A percentile compares a stretch with the other conserved stretches of the same genome.
Evolutionary conservation across 2,888 invertebrate genomes (phyloP).

Genomic region (Galerucella calmariensis): DNA sequence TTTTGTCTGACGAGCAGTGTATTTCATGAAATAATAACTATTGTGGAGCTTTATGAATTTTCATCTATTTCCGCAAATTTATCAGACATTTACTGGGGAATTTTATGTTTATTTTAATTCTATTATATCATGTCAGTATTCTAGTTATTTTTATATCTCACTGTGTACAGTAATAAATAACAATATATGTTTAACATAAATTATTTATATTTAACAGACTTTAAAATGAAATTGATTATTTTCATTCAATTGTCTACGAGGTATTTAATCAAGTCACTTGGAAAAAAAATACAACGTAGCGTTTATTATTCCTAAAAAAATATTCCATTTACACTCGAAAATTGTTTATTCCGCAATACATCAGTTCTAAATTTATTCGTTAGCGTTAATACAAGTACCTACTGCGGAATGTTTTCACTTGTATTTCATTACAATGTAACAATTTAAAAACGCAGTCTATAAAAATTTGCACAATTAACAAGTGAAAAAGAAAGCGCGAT

Average conservation of each 20-base stretch:
- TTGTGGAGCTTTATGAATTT: no score
- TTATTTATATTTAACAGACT: neutral
- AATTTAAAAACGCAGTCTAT: conserved; percentile 24
- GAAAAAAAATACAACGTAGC: neutral
- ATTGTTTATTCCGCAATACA: neutral
- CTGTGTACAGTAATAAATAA: neutral
- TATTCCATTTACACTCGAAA: neutral
- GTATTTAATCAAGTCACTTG: neutral
- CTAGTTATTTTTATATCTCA: neutral
- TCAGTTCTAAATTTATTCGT: neutral
- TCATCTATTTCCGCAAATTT: no score
- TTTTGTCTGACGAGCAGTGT: no score
- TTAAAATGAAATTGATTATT: neutral
- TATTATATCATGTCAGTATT: neutral
- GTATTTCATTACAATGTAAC: conserved; percentile 16
- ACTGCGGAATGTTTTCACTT: conserved; percentile 19
- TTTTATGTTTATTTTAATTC: no score
- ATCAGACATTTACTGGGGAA: no score
- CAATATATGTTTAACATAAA: neutral
- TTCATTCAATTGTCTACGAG: neutral
- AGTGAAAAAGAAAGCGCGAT: conserved; percentile 48
- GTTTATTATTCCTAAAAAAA: neutral
- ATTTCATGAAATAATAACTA: no score
- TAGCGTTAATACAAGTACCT: neutral
- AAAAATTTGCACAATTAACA: conserved; percentile 45